phyloP scores from a whole-genome alignment of 2,797 vertebrate genomes.

The Acipenser oxyrinchus region DNA sequence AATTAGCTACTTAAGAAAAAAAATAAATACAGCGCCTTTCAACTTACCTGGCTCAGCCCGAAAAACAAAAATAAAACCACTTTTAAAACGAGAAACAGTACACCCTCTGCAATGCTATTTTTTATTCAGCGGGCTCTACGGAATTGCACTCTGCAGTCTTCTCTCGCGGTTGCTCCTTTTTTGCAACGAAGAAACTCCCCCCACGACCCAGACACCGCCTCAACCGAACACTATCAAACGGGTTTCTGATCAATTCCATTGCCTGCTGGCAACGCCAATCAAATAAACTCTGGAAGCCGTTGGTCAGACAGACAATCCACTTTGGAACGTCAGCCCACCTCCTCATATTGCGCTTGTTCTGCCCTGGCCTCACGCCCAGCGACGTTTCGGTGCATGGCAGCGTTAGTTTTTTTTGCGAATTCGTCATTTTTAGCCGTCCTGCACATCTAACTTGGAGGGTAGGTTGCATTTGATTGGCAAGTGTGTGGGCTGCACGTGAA shows the following conservation, averaged over 20 bases:
- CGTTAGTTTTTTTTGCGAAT: no score
- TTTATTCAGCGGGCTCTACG: no score
- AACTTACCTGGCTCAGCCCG: conserved; percentile 46
- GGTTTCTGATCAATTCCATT: not conserved
- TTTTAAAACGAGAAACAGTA: conserved; percentile 13
- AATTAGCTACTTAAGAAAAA: conserved; percentile 43
- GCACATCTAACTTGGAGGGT: not conserved
- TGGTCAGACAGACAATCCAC: conserved; percentile 37
- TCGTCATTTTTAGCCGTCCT: conserved; percentile 9
- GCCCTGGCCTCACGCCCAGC: conserved; percentile 33
- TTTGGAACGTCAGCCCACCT: conserved; percentile 28
- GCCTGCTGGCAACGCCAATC: not conserved
- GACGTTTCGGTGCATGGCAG: not conserved
- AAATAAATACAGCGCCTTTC: not conserved
- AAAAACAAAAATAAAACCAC: conserved; percentile 1
- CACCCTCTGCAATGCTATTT: not conserved
- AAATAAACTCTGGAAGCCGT: conserved; percentile 22
- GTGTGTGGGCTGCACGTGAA: conserved; percentile 15
- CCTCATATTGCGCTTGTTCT: conserved; percentile 21
- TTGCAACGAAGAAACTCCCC: conserved; percentile 58
- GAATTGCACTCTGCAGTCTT: not conserved
- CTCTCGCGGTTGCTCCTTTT: conserved; percentile 30
- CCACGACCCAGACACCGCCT: conserved; percentile 51
- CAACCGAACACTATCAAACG: conserved; percentile 57
- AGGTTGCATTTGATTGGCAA: conserved; percentile 13